Conservation (phyloP, 2,797 vertebrate genomes). For the Parotocinclus haroldoi region DNA sequence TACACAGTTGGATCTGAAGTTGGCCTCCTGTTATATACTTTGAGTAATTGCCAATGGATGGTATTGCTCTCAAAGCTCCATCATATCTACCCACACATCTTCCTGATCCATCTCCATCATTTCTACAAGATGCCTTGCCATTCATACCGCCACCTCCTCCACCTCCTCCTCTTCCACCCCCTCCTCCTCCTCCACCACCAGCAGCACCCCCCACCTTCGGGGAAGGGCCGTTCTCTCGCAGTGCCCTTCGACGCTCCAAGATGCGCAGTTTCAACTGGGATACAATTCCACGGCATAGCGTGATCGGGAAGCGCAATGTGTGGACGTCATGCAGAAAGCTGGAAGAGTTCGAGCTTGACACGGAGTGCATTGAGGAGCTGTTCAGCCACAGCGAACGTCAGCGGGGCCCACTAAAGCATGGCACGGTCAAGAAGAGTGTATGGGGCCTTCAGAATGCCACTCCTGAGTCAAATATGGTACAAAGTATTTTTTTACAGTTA, state of each 20-base stretch:
- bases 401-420: constrained; percentile 37
- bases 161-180: constrained; percentile 32
- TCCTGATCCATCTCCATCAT: constrained; percentile 34
- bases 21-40: neutral
- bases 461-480: constrained; percentile 55
- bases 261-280: constrained; percentile 82
- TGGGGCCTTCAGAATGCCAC: constrained; percentile 47
- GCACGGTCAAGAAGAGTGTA: constrained; percentile 36
- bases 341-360: constrained; percentile 70
- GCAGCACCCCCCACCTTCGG: constrained; percentile 24
- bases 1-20: neutral
- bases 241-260: constrained; percentile 61
- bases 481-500: neutral
- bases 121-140: neutral
- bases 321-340: constrained; percentile 67
- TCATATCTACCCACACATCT: neutral
- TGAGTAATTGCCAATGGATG: constrained; percentile 57
- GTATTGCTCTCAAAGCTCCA: constrained; percentile 38
- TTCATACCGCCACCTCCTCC: constrained; percentile 24
- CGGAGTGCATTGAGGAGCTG: constrained; percentile 75
- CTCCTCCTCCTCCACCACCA: neutral
- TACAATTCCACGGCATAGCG: constrained; percentile 71
- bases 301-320: constrained; percentile 72
- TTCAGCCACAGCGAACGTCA: constrained; percentile 69
- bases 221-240: constrained; percentile 40